phyloP scores from a whole-genome alignment of 35 echinoderm and acorn worm genomes.

The Heliocidaris tuberculata region DNA sequence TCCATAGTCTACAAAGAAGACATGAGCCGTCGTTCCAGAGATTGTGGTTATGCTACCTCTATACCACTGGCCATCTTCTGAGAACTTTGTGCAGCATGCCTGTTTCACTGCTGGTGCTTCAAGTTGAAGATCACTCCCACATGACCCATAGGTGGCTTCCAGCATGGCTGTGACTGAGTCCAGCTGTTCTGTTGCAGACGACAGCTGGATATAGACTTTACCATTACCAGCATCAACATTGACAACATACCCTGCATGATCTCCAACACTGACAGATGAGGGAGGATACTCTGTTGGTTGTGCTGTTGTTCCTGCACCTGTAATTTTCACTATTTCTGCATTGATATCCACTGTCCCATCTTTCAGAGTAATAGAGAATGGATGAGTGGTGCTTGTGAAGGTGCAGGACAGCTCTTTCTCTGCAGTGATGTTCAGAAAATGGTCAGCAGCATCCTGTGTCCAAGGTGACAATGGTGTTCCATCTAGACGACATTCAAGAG shows the following conservation, averaged over 20 bases:
- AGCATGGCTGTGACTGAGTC: constrained; percentile 48
- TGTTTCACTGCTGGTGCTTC: background rate
- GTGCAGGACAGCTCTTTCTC: constrained; percentile 33
- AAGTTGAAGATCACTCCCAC: constrained; percentile 9
- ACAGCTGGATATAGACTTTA: constrained; percentile 58
- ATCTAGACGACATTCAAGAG: constrained; percentile 26
- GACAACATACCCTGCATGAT: constrained; percentile 60
- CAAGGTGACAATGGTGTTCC: background rate
- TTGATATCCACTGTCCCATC: constrained; percentile 16
- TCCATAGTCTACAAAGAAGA: constrained; percentile 80
- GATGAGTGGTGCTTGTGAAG: constrained; percentile 29
- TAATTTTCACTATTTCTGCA: constrained; percentile 24
- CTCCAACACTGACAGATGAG: constrained; percentile 32
- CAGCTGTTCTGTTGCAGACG: constrained; percentile 50
- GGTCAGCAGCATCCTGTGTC: constrained; percentile 31
- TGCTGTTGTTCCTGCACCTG: background rate
- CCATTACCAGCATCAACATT: constrained; percentile 63
- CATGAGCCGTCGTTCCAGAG: constrained; percentile 21
- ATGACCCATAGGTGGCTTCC: constrained; percentile 48
- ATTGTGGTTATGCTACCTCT: constrained; percentile 50
- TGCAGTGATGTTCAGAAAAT: constrained; percentile 50
- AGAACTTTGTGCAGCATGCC: constrained; percentile 64
- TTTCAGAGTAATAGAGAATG: background rate
- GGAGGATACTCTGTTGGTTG: constrained; percentile 14
- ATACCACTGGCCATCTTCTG: constrained; percentile 73